Evolutionary conservation across 2,888 invertebrate species (phyloP), one percentile per base, ranked within the genome.

Genomic region (Orthosia gracilis): DNA sequence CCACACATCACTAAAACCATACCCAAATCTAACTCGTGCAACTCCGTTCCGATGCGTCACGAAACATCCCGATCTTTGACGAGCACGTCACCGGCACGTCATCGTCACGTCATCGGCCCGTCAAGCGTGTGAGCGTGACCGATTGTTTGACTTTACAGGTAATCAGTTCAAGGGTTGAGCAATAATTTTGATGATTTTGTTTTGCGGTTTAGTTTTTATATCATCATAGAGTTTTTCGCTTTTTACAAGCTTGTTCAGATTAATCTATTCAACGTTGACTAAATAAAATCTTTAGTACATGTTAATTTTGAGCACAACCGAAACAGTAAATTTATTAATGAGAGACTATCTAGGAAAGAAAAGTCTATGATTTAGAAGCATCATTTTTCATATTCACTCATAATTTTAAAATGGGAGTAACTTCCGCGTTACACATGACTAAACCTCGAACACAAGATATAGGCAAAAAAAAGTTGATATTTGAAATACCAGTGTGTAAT

Each of bases 101-200:
- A 73, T 17, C 59, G 63, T 63, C 75, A 67, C 74, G 75, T 82
- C 74, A 77, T 77, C 47, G 61, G 73, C 49, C 78, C 78, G 71
- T 76, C 82, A 80, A 83, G 70, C 80, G 65, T 75, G 76, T 67
- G 76, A 80, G 77, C 77, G 82, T 82, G 82, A 80, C 84, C 77
- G 77, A 82, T 70, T 80, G 68, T 81, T 76, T 70, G 61, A 70
- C 59, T 83, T 59, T 59, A 63, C 66, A 54, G 23, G 59, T 79
- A 76, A 84, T 69, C 76, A 84, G 76, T 83, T 67, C 76, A 70
- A 69, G 59, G 65, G 49, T 80, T 80, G 73, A 73, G 84, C 68
- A 80, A 82, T 76, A 40, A 61, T 62, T 65, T 62, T 40, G 47
- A 69, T 73, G 59, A 69, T 68, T 73, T 72, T 55, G 49, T 15